A percentile compares a stretch with the other conserved stretches of the same genome.
Evolutionary conservation across 2,113 vertebrate genomes (phyloP).

Genomic region (Pandion haliaetus): DNA sequence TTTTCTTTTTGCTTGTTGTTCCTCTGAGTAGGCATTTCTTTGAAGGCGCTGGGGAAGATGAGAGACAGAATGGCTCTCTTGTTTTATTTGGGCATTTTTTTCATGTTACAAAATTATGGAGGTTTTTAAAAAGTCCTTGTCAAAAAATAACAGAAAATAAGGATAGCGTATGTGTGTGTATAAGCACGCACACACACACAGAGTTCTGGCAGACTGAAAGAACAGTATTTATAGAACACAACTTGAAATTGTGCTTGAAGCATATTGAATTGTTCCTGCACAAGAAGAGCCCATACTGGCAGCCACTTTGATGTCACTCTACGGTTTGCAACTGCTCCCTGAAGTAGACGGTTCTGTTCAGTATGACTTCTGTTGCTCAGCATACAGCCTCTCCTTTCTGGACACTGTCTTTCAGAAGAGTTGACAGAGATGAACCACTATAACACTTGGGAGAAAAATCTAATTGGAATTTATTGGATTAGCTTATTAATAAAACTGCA

Average conservation of each 20-base stretch:
- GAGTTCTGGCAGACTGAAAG: not conserved
- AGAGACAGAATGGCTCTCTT: not conserved
- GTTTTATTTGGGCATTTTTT: not conserved
- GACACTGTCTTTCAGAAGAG: not conserved
- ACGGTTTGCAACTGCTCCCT: not conserved
- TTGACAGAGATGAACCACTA: not conserved
- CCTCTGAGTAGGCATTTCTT: not conserved
- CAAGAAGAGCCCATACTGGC: not conserved
- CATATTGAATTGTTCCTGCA: not conserved
- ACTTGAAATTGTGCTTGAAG: not conserved
- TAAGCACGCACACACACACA: not conserved
- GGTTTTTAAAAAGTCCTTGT: not conserved
- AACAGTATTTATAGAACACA: not conserved
- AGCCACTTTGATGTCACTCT: not conserved
- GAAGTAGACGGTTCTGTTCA: not conserved
- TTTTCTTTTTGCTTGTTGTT: not conserved
- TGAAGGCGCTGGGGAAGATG: not conserved
- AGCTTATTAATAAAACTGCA: not conserved
- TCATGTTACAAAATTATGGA: not conserved
- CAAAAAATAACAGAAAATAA: not conserved
- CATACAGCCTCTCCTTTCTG: not conserved
- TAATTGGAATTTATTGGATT: not conserved
- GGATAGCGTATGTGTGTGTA: fast-evolving
- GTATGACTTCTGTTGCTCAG: not conserved
- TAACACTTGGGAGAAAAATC: not conserved